A percentile compares a stretch with the other conserved stretches of the same genome.
phyloP scores from a whole-genome alignment of 2,113 vertebrate species.

The Bubo scandiacus region DNA sequence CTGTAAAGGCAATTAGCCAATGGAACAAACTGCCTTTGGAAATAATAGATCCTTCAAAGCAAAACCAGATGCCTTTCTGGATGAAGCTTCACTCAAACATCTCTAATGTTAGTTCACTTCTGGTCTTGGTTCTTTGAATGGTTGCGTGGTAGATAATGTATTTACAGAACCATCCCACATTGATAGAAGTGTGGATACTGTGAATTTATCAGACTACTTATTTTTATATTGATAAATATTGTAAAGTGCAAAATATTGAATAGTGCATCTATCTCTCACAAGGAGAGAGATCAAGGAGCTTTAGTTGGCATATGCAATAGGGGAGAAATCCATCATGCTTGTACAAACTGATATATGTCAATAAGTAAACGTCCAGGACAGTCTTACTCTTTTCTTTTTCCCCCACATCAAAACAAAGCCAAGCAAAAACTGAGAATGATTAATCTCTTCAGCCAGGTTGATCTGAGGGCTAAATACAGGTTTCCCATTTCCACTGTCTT shows the following conservation, averaged over 20 bases:
- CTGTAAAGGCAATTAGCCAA: neutral
- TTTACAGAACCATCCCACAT: neutral
- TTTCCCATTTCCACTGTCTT: neutral
- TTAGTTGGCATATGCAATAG: neutral
- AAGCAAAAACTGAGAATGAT: neutral
- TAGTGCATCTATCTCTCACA: neutral
- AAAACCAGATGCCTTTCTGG: neutral
- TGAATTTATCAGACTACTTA: neutral
- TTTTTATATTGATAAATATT: neutral
- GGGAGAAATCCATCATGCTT: neutral
- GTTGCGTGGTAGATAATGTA: neutral
- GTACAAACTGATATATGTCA: neutral
- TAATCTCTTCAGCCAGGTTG: neutral
- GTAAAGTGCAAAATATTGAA: neutral
- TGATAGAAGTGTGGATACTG: neutral
- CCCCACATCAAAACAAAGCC: neutral
- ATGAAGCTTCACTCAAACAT: neutral
- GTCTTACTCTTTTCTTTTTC: neutral
- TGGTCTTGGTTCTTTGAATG: neutral
- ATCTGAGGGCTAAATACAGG: neutral
- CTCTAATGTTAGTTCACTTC: neutral
- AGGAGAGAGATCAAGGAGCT: neutral
- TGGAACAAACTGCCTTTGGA: neutral
- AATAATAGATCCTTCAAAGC: neutral
- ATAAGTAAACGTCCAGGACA: neutral